These are phyloP conservation scores for Thryonomys swinderianus DNA, from an alignment of 2,113 vertebrate species.

Conservation along the genomic window DNA sequence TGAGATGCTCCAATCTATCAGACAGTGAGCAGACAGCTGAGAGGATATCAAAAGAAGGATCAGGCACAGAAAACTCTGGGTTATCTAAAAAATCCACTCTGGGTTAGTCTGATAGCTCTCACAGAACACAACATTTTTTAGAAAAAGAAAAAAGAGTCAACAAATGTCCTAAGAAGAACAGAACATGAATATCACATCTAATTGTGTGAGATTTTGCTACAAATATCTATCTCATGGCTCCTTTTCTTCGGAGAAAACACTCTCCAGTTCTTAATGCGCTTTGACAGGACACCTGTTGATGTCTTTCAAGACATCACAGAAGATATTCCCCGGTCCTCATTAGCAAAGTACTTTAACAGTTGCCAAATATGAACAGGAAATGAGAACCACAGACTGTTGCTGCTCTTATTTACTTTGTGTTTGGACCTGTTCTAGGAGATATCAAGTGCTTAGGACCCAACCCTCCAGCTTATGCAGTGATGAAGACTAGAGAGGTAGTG, in stretches of 20 bases:
- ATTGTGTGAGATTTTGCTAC: neutral
- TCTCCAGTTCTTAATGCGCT: neutral
- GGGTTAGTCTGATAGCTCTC: neutral
- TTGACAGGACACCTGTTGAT: neutral
- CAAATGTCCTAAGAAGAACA: neutral
- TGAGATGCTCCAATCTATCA: neutral
- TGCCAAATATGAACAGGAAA: slow-evolving; percentile 12
- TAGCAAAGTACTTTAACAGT: slow-evolving; percentile 14
- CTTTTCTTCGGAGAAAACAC: slow-evolving; percentile 24
- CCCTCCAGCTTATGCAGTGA: neutral
- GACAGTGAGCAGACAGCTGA: neutral
- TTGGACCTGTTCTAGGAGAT: neutral
- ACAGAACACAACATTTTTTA: neutral
- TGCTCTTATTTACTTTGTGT: slow-evolving; percentile 42
- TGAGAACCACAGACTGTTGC: neutral
- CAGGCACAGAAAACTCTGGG: neutral
- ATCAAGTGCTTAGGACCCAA: neutral
- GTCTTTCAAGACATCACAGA: neutral
- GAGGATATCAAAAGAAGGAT: neutral
- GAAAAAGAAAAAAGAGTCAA: neutral
- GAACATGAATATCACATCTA: neutral
- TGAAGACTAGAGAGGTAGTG: neutral
- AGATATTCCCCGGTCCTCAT: slow-evolving; percentile 15
- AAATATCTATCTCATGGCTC: neutral
- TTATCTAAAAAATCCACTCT: neutral